Conservation (phyloP, 2,888 invertebrate species). For the Gasteruption jaculator region DNA sequence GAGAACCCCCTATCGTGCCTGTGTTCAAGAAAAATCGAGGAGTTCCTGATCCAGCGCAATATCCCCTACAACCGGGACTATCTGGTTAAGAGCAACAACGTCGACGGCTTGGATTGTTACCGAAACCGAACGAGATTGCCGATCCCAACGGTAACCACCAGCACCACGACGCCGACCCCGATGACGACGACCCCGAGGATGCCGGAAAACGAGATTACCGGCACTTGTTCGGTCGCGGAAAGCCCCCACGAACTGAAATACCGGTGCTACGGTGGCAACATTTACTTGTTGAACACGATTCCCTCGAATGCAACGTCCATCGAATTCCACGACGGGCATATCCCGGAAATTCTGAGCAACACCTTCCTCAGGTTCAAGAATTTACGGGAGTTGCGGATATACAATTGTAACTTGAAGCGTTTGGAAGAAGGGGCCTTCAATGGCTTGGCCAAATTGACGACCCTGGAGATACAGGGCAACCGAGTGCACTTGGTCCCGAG, state of each 20-base stretch:
- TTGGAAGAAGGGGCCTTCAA: conserved; percentile 31
- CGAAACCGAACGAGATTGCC: background rate
- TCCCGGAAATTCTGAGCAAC: conserved; percentile 25
- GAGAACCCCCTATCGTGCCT: conserved; percentile 39
- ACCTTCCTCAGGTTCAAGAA: conserved; percentile 27
- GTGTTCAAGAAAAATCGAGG: conserved; percentile 28
- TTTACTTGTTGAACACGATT: conserved; percentile 26
- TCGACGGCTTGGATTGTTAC: conserved; percentile 22
- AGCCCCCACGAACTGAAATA: conserved; percentile 22
- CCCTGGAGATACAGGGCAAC: conserved; percentile 33
- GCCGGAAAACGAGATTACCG: conserved; percentile 10
- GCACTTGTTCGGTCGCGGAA: conserved; percentile 15
- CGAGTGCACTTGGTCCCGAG: conserved; percentile 25
- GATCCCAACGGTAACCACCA: background rate
- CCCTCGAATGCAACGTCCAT: conserved; percentile 28
- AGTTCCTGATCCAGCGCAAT: conserved; percentile 24
- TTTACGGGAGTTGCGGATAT: conserved; percentile 29
- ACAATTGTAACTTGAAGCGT: conserved; percentile 30
- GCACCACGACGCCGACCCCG: background rate
- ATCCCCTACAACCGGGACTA: conserved; percentile 28
- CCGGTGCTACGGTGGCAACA: conserved; percentile 31
- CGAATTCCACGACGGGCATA: conserved; percentile 33
- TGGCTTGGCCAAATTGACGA: conserved; percentile 22
- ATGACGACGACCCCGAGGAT: conserved; percentile 9
- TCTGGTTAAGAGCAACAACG: conserved; percentile 15